phyloP scores from a whole-genome alignment of 2,797 vertebrate species.

The Phaenicophaeus curvirostris region DNA sequence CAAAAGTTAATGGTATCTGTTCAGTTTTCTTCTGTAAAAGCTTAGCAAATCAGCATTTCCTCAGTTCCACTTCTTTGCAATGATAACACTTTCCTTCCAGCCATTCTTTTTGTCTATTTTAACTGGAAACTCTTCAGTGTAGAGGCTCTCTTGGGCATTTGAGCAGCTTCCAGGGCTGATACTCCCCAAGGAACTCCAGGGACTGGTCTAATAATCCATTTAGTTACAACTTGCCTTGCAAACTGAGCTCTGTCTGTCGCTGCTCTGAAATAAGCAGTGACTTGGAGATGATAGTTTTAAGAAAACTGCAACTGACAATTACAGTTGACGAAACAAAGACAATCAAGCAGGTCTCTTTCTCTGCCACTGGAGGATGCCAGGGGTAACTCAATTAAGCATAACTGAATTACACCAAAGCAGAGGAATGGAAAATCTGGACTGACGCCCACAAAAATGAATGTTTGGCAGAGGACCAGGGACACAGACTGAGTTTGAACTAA shows the following conservation, averaged over 20 bases:
- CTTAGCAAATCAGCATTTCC: background rate
- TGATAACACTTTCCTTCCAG: background rate
- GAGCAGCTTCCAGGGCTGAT: background rate
- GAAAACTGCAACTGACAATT: background rate
- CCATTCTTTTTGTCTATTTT: background rate
- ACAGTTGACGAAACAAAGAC: background rate
- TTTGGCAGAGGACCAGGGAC: background rate
- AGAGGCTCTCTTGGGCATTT: background rate
- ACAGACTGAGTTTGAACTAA: background rate
- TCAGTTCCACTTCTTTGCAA: background rate
- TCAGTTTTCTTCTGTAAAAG: background rate
- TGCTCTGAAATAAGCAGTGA: background rate
- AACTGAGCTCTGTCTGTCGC: background rate
- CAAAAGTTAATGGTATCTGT: background rate
- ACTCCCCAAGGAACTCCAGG: background rate
- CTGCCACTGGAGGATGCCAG: background rate
- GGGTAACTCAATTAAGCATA: slow-evolving; percentile 21
- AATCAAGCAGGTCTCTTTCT: background rate
- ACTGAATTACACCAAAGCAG: background rate
- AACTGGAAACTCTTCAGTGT: background rate
- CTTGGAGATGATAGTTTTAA: background rate
- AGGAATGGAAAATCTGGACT: slow-evolving; percentile 23
- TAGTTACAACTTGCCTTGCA: rapidly evolving
- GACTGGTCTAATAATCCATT: background rate
- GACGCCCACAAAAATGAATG: background rate